Percentiles rank a stretch among this genome's conserved stretches.
Conservation (phyloP, 23 tunicate species). For the Botrylloides violaceus region DNA sequence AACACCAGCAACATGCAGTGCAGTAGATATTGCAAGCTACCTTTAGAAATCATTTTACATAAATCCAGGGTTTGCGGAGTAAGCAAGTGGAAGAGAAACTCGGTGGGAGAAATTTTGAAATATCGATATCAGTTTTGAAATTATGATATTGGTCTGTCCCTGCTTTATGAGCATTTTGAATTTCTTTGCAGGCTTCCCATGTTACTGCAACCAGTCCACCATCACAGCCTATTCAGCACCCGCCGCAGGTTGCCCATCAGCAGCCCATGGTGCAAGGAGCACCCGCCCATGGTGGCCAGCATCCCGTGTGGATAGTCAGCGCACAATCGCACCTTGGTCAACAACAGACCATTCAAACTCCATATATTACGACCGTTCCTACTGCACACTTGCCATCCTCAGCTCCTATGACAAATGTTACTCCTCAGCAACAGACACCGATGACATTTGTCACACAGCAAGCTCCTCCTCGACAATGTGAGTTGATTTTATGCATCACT, state of each 20-base stretch:
- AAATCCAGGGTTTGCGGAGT: too few relatives aligned
- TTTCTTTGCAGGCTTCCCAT: conserved; percentile 5
- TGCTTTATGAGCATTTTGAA: background rate
- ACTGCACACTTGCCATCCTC: background rate
- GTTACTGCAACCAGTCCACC: conserved; percentile 23
- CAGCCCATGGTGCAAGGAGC: background rate
- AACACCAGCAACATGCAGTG: too few relatives aligned
- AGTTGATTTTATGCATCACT: too few relatives aligned
- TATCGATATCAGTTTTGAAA: too few relatives aligned
- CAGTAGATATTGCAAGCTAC: too few relatives aligned
- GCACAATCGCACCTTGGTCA: background rate
- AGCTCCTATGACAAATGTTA: background rate
- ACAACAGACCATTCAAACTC: background rate
- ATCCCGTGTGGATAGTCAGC: background rate
- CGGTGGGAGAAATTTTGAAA: too few relatives aligned
- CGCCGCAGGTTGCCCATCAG: background rate
- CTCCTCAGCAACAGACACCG: background rate
- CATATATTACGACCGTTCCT: background rate
- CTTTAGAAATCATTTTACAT: too few relatives aligned
- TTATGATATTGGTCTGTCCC: background rate
- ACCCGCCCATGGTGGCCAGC: background rate
- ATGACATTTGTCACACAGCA: background rate
- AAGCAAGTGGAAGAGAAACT: too few relatives aligned
- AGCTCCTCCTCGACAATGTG: too few relatives aligned
- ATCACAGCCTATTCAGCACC: conserved; percentile 7